These are phyloP conservation scores for Scaptomyza graminum DNA, from an alignment of 1,140 invertebrate species.

Conservation along the genomic window DNA sequence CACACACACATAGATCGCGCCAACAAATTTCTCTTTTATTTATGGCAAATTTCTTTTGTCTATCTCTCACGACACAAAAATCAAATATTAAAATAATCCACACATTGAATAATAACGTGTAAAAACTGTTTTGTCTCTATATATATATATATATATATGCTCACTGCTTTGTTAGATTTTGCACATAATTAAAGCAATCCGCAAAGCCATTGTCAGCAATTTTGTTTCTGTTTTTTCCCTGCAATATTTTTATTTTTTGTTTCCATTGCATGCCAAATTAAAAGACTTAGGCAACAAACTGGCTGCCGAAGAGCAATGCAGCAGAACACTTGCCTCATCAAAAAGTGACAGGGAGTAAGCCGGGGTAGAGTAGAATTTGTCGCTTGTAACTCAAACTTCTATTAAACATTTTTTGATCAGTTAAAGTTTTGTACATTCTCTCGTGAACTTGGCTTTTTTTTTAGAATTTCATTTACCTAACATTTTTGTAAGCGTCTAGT, in stretches of 20 bases:
- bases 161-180: conserved; percentile 28
- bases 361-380: too few relatives aligned
- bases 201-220: conserved; percentile 6
- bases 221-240: not conserved
- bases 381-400: too few relatives aligned
- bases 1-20: not conserved
- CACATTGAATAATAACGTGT: conserved; percentile 52
- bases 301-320: not conserved
- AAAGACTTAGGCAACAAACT: not conserved
- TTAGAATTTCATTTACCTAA: too few relatives aligned
- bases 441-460: too few relatives aligned
- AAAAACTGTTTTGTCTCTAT: conserved; percentile 8
- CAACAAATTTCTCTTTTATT: conserved; percentile 76
- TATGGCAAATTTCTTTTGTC: conserved; percentile 72
- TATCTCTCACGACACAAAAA: conserved; percentile 49
- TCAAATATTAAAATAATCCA: conserved; percentile 69
- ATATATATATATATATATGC: conserved; percentile 10
- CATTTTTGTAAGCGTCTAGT: too few relatives aligned
- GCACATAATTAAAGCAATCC: conserved; percentile 19
- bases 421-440: too few relatives aligned
- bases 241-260: not conserved
- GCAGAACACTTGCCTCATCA: not conserved
- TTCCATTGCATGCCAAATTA: not conserved
- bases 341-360: not conserved
- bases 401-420: too few relatives aligned